phyloP scores from a whole-genome alignment of 2,113 vertebrate species.

The Cynopterus brachyotis region DNA sequence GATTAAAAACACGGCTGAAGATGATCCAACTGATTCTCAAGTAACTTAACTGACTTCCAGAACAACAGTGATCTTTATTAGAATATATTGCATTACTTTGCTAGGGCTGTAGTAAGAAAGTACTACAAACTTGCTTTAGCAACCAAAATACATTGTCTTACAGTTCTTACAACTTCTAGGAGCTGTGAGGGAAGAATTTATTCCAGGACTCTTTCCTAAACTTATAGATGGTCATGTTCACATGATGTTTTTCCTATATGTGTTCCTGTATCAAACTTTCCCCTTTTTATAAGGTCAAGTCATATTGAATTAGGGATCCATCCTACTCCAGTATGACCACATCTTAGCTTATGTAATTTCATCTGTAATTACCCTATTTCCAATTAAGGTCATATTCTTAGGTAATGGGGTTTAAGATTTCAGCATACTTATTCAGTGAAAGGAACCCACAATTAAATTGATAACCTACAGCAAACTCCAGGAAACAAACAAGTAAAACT shows the following conservation, averaged over 20 bases:
- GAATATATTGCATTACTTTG: background rate
- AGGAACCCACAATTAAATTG: background rate
- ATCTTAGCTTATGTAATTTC: background rate
- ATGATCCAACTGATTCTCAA: background rate
- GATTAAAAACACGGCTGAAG: background rate
- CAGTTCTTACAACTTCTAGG: background rate
- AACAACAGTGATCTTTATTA: background rate
- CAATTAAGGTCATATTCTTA: background rate
- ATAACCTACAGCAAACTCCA: background rate
- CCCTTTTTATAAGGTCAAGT: background rate
- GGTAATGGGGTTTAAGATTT: background rate
- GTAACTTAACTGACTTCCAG: background rate
- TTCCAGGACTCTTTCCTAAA: background rate
- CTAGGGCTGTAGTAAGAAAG: background rate
- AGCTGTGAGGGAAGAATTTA: background rate
- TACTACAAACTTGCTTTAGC: background rate
- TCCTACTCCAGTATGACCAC: background rate
- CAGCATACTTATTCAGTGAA: background rate
- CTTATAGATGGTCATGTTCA: background rate
- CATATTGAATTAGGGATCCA: background rate
- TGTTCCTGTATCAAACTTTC: background rate
- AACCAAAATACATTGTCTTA: background rate
- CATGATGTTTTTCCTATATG: no score
- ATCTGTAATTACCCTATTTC: background rate
- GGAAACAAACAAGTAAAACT: background rate